These are phyloP conservation scores for Ahaetulla prasina DNA, from an alignment of 2,113 vertebrate genomes.

Conservation along the genomic window DNA sequence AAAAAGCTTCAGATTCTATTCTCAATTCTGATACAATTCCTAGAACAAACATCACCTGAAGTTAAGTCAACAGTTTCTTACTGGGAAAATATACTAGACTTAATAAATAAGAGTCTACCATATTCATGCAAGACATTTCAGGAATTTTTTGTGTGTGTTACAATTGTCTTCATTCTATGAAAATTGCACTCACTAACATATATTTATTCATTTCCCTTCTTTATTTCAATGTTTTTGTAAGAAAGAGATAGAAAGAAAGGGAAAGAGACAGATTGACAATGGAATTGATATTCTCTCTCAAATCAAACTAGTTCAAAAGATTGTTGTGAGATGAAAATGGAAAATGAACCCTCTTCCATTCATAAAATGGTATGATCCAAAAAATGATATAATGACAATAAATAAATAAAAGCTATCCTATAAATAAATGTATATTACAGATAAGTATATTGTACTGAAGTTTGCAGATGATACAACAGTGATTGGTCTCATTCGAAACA, in stretches of 20 bases:
- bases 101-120: slow-evolving; percentile 40
- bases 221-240: no score
- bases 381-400: background rate
- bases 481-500: no score
- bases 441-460: background rate
- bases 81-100: slow-evolving; percentile 55
- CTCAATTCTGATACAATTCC: slow-evolving; percentile 61
- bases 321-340: background rate
- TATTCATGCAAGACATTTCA: slow-evolving; percentile 37
- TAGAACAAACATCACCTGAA: slow-evolving; percentile 52
- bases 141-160: background rate
- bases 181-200: background rate
- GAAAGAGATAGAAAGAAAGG: no score
- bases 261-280: no score
- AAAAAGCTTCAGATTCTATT: slow-evolving; percentile 68
- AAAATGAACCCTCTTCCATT: background rate
- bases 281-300: no score
- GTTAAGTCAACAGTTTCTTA: slow-evolving; percentile 58
- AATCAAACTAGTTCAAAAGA: background rate
- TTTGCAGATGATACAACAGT: no score
- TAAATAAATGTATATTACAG: background rate
- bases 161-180: background rate
- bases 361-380: background rate
- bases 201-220: no score
- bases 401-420: background rate